These are phyloP conservation scores for Rhinoderma darwinii DNA, from an alignment of 2,113 vertebrate species.

Conservation along the genomic window DNA sequence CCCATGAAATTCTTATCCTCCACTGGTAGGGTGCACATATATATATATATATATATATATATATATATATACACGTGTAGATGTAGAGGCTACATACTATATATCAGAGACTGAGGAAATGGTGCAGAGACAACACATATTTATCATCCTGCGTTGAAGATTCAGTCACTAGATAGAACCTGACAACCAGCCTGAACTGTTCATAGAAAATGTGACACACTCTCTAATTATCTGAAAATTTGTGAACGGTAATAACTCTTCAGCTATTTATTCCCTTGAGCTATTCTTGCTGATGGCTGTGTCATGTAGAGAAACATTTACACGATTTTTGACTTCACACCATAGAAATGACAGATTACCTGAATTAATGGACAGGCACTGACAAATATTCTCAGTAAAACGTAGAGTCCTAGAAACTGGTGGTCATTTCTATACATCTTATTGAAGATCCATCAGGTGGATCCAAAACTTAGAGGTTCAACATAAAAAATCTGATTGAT, in stretches of 20 bases:
- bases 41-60: too few relatives aligned
- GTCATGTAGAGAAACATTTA: slow-evolving; percentile 8
- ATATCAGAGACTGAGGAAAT: too few relatives aligned
- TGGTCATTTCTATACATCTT: not conserved
- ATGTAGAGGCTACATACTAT: too few relatives aligned
- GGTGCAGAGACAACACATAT: not conserved
- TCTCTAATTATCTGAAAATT: slow-evolving; percentile 11
- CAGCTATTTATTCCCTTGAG: slow-evolving; percentile 20
- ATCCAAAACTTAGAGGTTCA: not conserved
- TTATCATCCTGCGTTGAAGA: not conserved
- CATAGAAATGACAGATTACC: not conserved
- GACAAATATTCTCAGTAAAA: not conserved
- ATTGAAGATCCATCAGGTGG: not conserved
- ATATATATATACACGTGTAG: too few relatives aligned
- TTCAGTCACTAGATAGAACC: not conserved
- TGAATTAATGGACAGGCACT: not conserved
- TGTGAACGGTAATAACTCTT: slow-evolving; percentile 22
- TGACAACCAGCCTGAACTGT: not conserved
- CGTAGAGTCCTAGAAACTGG: not conserved
- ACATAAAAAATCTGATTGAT: too few relatives aligned
- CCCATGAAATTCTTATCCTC: not conserved
- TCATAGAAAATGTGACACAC: not conserved
- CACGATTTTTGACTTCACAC: not conserved
- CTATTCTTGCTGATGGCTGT: slow-evolving; percentile 3
- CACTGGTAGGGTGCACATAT: not conserved